A percentile compares a stretch with the other conserved stretches of the same genome.
phyloP scores from a whole-genome alignment of 2,888 invertebrate species.

The Biston stratarius region DNA sequence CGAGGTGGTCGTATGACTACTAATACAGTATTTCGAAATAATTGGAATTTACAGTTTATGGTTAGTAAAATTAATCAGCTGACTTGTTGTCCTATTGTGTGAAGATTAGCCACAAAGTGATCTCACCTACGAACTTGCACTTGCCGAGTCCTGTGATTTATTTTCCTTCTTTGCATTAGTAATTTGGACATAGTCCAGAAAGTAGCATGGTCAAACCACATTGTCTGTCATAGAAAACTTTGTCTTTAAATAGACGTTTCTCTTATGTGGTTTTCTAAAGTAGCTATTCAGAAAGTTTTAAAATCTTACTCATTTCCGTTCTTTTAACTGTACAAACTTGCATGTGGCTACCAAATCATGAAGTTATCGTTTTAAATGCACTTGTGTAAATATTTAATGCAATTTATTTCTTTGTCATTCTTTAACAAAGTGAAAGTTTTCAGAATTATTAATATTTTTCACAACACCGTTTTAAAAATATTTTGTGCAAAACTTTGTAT shows the following conservation, averaged over 20 bases:
- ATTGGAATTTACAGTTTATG: no score
- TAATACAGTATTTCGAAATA: no score
- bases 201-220: constrained; percentile 55
- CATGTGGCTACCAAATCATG: not conserved
- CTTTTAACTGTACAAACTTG: no score
- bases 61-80: not conserved
- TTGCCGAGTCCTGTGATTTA: constrained; percentile 45
- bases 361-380: not conserved
- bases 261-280: not conserved
- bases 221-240: constrained; percentile 37
- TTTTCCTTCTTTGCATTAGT: constrained; percentile 52
- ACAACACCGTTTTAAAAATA: not conserved
- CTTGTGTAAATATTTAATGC: constrained; percentile 1
- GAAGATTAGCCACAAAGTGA: constrained; percentile 15
- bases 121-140: constrained; percentile 35
- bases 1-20: not conserved
- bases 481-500: not conserved
- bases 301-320: not conserved
- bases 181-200: constrained; percentile 59
- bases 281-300: not conserved
- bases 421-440: not conserved
- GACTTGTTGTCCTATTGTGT: not conserved
- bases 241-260: constrained; percentile 22
- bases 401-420: not conserved
- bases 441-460: not conserved